These are phyloP conservation scores for Trialeurodes vaporariorum DNA, from an alignment of 1,140 invertebrate genomes.

Conservation along the genomic window DNA sequence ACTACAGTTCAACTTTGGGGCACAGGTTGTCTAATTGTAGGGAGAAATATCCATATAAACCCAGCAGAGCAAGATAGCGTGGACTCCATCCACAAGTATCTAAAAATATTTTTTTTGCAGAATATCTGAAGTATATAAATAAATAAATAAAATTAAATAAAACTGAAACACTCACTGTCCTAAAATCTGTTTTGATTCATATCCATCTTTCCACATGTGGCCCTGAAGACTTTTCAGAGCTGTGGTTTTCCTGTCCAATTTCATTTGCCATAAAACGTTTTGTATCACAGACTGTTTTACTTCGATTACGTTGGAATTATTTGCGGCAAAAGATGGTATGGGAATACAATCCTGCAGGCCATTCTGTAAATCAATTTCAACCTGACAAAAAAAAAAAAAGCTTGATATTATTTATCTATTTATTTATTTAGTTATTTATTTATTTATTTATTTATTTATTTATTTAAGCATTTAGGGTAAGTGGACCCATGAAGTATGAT, in stretches of 20 bases:
- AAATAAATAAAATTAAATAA: not conserved
- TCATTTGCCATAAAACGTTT: conserved; percentile 69
- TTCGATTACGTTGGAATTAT: too few relatives aligned
- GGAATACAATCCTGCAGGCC: conserved; percentile 41
- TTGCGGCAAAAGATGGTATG: conserved; percentile 38
- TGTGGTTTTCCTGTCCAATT: conserved; percentile 61
- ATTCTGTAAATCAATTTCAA: conserved; percentile 42
- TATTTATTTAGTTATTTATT: conserved; percentile 10
- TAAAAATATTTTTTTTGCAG: too few relatives aligned
- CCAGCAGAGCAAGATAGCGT: too few relatives aligned
- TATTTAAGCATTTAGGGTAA: not conserved
- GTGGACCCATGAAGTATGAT: not conserved
- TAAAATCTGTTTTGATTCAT: conserved; percentile 58
- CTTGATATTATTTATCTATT: conserved; percentile 1
- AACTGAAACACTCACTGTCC: conserved; percentile 65
- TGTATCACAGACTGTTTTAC: conserved; percentile 45
- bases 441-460: conserved; percentile 3
- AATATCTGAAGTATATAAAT: too few relatives aligned
- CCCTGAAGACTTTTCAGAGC: conserved; percentile 79
- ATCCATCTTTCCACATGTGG: conserved; percentile 75
- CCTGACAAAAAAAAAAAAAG: conserved; percentile 27
- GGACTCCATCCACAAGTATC: too few relatives aligned
- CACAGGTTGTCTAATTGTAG: too few relatives aligned
- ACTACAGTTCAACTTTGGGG: too few relatives aligned
- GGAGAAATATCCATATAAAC: too few relatives aligned